A percentile compares a stretch with the other conserved stretches of the same genome.
Evolutionary conservation across 37 sponge, comb jelly and placozoan species (phyloP).

Genomic region (Dysidea cf. avara): DNA sequence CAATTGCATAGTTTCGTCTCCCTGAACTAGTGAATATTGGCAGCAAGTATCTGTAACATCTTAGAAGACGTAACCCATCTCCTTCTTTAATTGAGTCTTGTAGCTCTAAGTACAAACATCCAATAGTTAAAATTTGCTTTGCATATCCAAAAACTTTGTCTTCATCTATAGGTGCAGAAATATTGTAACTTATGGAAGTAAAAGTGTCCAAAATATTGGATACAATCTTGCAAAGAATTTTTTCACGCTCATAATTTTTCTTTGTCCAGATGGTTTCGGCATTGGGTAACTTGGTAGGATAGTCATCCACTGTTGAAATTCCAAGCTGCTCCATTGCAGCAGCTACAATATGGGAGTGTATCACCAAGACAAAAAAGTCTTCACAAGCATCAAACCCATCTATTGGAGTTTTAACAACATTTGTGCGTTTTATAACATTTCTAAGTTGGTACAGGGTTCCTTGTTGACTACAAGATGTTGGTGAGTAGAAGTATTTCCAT

Average conservation of each 20-base stretch:
- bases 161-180: background rate
- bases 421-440: background rate
- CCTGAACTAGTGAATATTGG: constrained; percentile 18
- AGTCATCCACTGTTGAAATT: background rate
- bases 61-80: constrained; percentile 27
- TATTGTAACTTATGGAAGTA: background rate
- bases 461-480: constrained; percentile 19
- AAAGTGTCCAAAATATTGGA: background rate
- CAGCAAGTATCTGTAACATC: constrained; percentile 19
- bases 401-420: background rate
- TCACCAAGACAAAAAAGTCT: constrained; percentile 1
- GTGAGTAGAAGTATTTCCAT: constrained; percentile 43
- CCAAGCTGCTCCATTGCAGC: background rate
- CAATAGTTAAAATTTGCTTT: constrained; percentile 13
- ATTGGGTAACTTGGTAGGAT: background rate
- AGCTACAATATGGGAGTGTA: no score
- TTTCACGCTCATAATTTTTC: constrained; percentile 4
- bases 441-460: constrained; percentile 1
- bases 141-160: constrained; percentile 20
- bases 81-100: constrained; percentile 34
- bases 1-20: constrained; percentile 25
- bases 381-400: constrained; percentile 5
- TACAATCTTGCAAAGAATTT: background rate
- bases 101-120: constrained; percentile 34
- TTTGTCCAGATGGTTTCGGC: constrained; percentile 6